Evolutionary conservation across 2,888 invertebrate genomes (phyloP).

Genomic region (Cremastinae sp.): DNA sequence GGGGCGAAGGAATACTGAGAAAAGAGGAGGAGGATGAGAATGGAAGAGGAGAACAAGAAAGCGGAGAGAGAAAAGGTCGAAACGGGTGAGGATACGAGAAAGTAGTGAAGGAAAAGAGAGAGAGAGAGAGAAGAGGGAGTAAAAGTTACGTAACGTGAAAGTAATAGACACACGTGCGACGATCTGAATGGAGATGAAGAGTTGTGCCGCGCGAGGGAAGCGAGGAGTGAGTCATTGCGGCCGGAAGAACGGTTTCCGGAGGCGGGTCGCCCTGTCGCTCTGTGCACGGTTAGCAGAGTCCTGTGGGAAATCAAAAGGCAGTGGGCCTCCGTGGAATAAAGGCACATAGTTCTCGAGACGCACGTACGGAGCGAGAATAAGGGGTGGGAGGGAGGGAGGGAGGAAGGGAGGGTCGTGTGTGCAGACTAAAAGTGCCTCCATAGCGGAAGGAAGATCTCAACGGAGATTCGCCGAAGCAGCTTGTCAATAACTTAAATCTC

Average conservation of each 20-base stretch:
- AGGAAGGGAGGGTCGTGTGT: neutral
- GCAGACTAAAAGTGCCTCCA: conserved; percentile 20
- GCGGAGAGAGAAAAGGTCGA: neutral
- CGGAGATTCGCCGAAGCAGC: conserved; percentile 78
- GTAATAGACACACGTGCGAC: conserved; percentile 14
- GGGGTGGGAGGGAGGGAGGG: neutral
- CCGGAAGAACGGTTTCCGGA: conserved; percentile 79
- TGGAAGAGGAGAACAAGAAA: too few relatives aligned
- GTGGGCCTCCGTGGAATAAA: conserved; percentile 75
- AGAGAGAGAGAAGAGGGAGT: neutral
- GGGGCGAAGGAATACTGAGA: too few relatives aligned
- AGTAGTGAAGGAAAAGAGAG: neutral
- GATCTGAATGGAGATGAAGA: conserved; percentile 57
- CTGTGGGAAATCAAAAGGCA: conserved; percentile 80
- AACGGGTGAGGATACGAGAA: too few relatives aligned
- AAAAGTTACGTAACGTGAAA: neutral
- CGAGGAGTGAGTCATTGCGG: conserved; percentile 76
- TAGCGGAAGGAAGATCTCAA: conserved; percentile 65
- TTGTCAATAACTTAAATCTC: conserved; percentile 81
- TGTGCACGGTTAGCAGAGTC: conserved; percentile 63
- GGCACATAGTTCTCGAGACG: conserved; percentile 60
- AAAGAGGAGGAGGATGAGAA: too few relatives aligned
- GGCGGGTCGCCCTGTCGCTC: conserved; percentile 45
- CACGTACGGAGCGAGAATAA: neutral
- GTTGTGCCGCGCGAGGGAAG: conserved; percentile 36